Conservation (phyloP, 1,140 invertebrate genomes). For the Pogonognathellus flavescens region DNA sequence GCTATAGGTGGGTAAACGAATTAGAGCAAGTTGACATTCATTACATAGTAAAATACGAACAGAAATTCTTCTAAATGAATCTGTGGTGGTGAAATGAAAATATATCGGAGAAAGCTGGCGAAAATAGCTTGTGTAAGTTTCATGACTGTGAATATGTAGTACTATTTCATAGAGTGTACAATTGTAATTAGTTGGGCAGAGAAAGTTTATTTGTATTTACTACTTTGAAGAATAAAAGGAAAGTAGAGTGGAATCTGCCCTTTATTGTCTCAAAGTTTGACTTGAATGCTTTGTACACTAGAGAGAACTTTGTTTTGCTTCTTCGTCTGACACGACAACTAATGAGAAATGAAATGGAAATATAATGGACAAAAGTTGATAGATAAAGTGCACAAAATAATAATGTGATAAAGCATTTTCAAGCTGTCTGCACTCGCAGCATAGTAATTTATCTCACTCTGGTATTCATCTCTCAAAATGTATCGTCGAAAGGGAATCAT, state of each 20-base stretch:
- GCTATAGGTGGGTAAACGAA: too few relatives aligned
- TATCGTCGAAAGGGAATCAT: too few relatives aligned
- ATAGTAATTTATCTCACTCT: neutral
- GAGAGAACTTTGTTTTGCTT: neutral
- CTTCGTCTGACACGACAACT: neutral
- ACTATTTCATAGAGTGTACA: too few relatives aligned
- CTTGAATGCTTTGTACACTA: neutral
- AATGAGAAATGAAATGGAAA: conserved; percentile 17
- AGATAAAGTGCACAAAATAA: neutral
- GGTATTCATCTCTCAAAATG: neutral
- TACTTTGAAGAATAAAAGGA: neutral
- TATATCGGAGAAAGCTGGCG: too few relatives aligned
- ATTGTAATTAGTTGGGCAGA: too few relatives aligned
- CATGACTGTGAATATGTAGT: too few relatives aligned
- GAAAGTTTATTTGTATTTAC: neutral
- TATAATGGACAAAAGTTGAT: neutral
- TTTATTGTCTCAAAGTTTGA: conserved; percentile 15
- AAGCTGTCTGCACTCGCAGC: neutral
- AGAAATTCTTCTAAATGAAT: too few relatives aligned
- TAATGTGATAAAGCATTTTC: neutral
- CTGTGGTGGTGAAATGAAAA: too few relatives aligned
- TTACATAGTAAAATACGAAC: too few relatives aligned
- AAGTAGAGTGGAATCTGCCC: neutral
- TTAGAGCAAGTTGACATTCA: too few relatives aligned
- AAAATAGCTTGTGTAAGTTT: too few relatives aligned